phyloP scores from a whole-genome alignment of 2,113 vertebrate genomes.

The Pogonocichla stellata region DNA sequence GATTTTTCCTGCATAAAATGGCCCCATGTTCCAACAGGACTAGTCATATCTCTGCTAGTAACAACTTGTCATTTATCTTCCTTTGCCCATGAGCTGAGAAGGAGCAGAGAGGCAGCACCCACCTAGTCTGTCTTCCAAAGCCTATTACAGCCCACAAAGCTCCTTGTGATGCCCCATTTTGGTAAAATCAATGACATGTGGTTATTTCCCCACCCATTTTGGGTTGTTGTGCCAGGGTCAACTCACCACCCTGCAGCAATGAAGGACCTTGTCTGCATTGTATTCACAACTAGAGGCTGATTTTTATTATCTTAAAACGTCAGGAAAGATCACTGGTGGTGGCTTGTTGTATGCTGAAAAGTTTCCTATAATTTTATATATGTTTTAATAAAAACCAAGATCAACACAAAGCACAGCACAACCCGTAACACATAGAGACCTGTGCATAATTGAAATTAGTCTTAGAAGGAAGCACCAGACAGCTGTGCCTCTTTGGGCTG shows the following conservation, averaged over 20 bases:
- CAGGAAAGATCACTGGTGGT: not conserved
- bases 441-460: not conserved
- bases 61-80: not conserved
- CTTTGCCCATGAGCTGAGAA: not conserved
- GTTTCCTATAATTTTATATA: not conserved
- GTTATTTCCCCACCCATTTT: not conserved
- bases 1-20: not conserved
- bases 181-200: rapidly evolving
- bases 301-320: not conserved
- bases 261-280: not conserved
- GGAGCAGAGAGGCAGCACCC: not conserved
- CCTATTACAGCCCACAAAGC: not conserved
- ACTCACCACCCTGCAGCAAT: not conserved
- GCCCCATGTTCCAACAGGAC: not conserved
- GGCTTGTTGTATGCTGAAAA: not conserved
- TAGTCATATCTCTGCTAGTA: not conserved
- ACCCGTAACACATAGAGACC: not conserved
- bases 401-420: not conserved
- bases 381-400: not conserved
- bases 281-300: not conserved
- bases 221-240: not conserved
- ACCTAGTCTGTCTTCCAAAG: not conserved
- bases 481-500: not conserved
- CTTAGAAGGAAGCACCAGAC: not conserved
- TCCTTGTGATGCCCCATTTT: not conserved